Percentiles rank a stretch among this genome's conserved stretches.
Evolutionary conservation across 2,113 vertebrate genomes (phyloP).

Genomic region (Anhinga anhinga): DNA sequence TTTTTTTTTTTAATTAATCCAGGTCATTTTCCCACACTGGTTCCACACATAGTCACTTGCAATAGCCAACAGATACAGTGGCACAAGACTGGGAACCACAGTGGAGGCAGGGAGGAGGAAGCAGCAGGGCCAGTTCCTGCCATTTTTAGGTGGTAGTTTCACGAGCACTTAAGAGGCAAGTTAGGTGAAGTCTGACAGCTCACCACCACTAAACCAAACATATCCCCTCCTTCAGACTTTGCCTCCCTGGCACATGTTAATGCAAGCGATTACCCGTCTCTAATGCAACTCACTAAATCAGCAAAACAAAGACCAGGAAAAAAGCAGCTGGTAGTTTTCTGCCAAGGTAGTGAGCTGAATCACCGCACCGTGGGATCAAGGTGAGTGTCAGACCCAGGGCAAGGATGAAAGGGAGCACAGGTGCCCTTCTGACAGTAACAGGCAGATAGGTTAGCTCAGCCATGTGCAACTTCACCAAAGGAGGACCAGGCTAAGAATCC

Average conservation of each 20-base stretch:
- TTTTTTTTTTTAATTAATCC: neutral
- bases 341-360: neutral
- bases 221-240: neutral
- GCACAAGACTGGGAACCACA: neutral
- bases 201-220: neutral
- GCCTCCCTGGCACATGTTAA: neutral
- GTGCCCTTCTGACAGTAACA: neutral
- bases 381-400: neutral
- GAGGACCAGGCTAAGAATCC: neutral
- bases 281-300: neutral
- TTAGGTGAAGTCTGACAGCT: neutral
- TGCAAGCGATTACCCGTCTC: neutral
- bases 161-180: neutral
- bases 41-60: neutral
- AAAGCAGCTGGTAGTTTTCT: neutral
- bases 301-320: neutral
- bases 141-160: neutral
- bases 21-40: neutral
- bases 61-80: accelerated
- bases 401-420: neutral
- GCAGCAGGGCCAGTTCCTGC: neutral
- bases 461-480: neutral
- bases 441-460: neutral
- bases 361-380: neutral
- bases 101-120: neutral